Conservation (phyloP, 2,888 invertebrate species). For the Oscheius myriophilus region DNA sequence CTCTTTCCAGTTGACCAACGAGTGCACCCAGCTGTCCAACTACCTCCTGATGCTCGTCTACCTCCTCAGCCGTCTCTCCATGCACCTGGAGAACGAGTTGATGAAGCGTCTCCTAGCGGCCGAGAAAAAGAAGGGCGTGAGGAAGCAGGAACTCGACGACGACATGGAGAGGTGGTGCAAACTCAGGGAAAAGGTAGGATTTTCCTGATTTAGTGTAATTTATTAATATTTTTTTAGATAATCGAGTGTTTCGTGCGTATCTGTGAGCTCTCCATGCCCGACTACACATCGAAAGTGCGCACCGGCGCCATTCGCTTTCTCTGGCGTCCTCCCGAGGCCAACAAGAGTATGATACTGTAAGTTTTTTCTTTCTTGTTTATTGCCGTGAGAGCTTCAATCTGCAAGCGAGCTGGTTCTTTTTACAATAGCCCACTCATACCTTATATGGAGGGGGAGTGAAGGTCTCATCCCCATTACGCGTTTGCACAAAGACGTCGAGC, state of each 20-base stretch:
- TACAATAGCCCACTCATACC: too few species aligned
- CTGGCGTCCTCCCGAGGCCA: constrained; percentile 28
- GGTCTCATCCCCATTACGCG: too few species aligned
- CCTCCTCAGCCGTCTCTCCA: constrained; percentile 26
- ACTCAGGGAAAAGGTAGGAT: constrained; percentile 32
- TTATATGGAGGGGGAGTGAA: too few species aligned
- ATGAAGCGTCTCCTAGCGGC: constrained; percentile 7
- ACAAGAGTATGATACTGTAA: constrained; percentile 22
- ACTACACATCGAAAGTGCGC: constrained; percentile 16
- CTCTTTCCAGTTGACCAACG: not conserved
- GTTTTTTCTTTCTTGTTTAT: constrained; percentile 11
- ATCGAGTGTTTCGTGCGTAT: constrained; percentile 3
- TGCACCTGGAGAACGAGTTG: constrained; percentile 28
- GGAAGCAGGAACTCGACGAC: constrained; percentile 29
- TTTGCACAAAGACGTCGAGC: too few species aligned
- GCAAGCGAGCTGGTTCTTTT: too few species aligned
- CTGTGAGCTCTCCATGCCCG: constrained; percentile 18
- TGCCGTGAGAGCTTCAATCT: too few species aligned
- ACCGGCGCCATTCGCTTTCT: constrained; percentile 28
- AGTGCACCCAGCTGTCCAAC: constrained; percentile 3
- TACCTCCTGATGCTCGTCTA: constrained; percentile 36
- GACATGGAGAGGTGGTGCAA: constrained; percentile 32
- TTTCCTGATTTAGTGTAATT: not conserved
- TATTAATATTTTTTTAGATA: constrained; percentile 12
- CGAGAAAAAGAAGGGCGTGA: constrained; percentile 20